phyloP scores from a whole-genome alignment of 1,140 invertebrate genomes.

The Batillaria attramentaria region DNA sequence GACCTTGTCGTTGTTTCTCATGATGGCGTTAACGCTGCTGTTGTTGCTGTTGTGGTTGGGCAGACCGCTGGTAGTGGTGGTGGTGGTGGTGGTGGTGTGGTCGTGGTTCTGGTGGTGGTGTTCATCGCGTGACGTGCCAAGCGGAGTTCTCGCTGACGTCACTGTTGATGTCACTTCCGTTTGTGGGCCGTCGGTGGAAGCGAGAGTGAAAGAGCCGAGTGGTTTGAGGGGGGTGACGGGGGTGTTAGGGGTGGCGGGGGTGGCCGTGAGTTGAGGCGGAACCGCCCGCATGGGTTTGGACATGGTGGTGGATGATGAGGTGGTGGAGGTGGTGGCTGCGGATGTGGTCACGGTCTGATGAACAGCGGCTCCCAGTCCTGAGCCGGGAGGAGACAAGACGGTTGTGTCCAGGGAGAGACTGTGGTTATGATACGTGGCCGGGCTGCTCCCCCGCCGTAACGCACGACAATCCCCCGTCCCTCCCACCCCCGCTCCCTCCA shows the following conservation, averaged over 20 bases:
- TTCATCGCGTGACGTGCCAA: background rate
- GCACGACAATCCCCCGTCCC: background rate
- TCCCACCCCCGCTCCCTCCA: background rate
- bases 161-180: background rate
- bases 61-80: background rate
- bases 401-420: background rate
- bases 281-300: constrained; percentile 17
- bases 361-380: background rate
- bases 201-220: background rate
- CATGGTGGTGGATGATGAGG: background rate
- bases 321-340: background rate
- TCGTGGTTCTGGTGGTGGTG: background rate
- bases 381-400: no score
- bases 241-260: no score
- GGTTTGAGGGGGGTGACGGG: no score
- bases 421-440: background rate
- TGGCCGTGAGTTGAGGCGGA: background rate
- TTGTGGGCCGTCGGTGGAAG: background rate
- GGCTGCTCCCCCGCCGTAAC: background rate
- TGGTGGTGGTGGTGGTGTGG: background rate
- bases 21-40: background rate
- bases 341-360: background rate
- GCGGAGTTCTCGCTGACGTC: background rate
- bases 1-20: constrained; percentile 12
- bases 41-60: background rate